Evolutionary conservation across 2,888 invertebrate genomes (phyloP).

Genomic region (Aspidiotus rigidus): DNA sequence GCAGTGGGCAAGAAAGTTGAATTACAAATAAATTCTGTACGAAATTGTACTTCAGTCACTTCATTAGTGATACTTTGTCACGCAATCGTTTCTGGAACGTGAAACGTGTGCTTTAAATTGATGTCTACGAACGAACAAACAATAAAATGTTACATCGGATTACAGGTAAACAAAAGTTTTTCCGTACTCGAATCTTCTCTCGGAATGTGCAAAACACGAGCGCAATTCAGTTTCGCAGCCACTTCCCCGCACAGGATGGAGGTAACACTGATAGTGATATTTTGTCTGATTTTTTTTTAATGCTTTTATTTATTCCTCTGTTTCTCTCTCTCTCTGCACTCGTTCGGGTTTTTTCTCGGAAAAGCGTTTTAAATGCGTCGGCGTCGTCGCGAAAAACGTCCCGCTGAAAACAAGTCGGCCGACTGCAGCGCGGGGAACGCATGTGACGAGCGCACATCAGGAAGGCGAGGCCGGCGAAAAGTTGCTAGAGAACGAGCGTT

Average conservation of each 20-base stretch:
- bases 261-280: constrained; percentile 1
- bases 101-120: too few relatives aligned
- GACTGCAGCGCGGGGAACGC: not conserved
- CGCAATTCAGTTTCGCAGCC: not conserved
- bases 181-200: too few relatives aligned
- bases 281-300: constrained; percentile 5
- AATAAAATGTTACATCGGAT: not conserved
- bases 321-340: not conserved
- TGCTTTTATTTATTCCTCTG: not conserved
- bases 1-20: too few relatives aligned
- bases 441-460: not conserved
- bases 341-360: not conserved
- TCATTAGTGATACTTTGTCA: too few relatives aligned
- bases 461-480: constrained; percentile 3
- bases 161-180: not conserved
- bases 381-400: constrained; percentile 21
- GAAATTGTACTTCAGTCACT: too few relatives aligned
- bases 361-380: constrained; percentile 24
- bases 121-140: not conserved
- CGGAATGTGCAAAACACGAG: not conserved
- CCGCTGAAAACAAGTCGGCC: constrained; percentile 11
- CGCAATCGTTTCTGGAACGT: too few relatives aligned
- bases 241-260: not conserved
- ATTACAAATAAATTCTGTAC: too few relatives aligned
- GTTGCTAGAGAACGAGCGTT: not conserved